Base-by-base conservation (phyloP, 2,888 invertebrate species). In the Leptinotarsa haldemani region DNA sequence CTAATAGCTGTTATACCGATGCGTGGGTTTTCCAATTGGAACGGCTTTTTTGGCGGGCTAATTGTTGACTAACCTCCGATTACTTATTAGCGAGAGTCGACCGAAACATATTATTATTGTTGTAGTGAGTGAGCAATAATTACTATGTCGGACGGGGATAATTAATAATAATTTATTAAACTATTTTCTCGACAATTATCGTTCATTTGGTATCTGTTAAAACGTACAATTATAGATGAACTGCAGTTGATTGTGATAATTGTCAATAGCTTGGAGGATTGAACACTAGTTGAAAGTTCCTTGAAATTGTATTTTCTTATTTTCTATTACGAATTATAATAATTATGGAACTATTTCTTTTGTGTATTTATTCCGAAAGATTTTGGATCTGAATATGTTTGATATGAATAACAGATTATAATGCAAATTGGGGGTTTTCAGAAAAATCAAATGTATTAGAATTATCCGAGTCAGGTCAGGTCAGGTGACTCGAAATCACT, bases 161-260 rank as follows among this genome's bases (percentile, higher is more conserved):
- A 68, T 68, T 53, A 68, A 68, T 68, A 68, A 58, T 68, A 56
- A 68, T 68, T 68, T 68, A 68, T 68, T 68, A 47, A 56, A 68
- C 68, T 56, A 68, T 68, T 58, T 68, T 68, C 68, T 46, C 68
- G 68, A 58, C 68, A 68, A 68, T 68, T 68, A 68, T 68, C 68
- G 68, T 56, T 68, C 68, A 68, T 68, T 68, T 68, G 56, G 46
- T 68, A 68, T 56, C 56, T 53, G 56, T 56, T 68, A 53, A 56
- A 68, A 58, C 68, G 68, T 56, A 15, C 46, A 68, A 68, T 68
- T 56, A 68, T 58, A 22, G 56, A 68, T 68, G 22, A 68, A 47
- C 16, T 46, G 18, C 56, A 47, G 20, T 68, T 56, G 58, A 68
- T 68, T 68, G 68, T 68, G 53, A 56, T 68, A 16, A 40, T 56